phyloP scores from a whole-genome alignment of 2,888 invertebrate species.

The Diploptera punctata region DNA sequence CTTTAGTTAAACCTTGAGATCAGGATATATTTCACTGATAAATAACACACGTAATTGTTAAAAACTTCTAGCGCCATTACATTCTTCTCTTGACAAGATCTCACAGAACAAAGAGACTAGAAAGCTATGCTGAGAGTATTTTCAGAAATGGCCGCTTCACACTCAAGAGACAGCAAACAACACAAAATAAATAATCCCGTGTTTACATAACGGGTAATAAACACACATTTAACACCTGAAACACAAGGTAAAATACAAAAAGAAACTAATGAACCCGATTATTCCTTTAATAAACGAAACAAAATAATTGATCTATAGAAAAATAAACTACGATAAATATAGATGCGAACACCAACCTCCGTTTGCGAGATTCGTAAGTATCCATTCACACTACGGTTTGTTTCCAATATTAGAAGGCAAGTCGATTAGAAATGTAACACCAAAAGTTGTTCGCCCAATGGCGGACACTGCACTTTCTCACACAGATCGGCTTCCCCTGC shows the following conservation, averaged over 20 bases:
- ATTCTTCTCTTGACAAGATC: not conserved
- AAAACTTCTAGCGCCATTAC: not conserved
- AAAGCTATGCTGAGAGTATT: constrained; percentile 12
- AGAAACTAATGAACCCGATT: constrained; percentile 22
- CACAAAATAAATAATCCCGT: constrained; percentile 30
- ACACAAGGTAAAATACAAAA: constrained; percentile 22
- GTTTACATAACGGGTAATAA: constrained; percentile 18
- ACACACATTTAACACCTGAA: constrained; percentile 26
- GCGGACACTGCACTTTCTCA: constrained; percentile 36
- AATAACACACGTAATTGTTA: constrained; percentile 14
- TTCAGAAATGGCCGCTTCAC: constrained; percentile 28
- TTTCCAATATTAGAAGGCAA: constrained; percentile 29
- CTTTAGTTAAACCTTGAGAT: too few species aligned
- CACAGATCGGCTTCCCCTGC: constrained; percentile 20
- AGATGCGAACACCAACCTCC: constrained; percentile 38
- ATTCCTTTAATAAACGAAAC: constrained; percentile 26
- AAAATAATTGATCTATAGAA: constrained; percentile 25
- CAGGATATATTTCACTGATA: too few species aligned
- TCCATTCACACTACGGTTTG: constrained; percentile 36
- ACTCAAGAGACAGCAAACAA: constrained; percentile 27
- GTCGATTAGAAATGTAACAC: constrained; percentile 32
- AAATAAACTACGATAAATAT: constrained; percentile 20
- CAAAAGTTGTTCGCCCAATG: constrained; percentile 20
- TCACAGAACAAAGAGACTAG: constrained; percentile 12
- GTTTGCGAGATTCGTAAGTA: constrained; percentile 29